Evolutionary conservation across 2,797 vertebrate genomes (phyloP).

Genomic region (Schizothorax lantsangensis): DNA sequence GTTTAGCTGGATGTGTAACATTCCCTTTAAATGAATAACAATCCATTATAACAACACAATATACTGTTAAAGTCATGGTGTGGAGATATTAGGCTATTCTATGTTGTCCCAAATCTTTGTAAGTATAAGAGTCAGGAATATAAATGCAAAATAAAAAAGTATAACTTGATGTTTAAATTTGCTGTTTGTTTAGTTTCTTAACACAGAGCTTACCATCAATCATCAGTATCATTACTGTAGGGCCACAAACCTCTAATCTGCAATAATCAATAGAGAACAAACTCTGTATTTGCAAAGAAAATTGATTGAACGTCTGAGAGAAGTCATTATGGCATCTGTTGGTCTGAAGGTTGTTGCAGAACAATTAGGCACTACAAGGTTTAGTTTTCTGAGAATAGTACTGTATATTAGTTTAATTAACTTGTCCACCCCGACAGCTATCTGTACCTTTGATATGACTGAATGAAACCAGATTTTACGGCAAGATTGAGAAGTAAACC

Average conservation of each 20-base stretch:
- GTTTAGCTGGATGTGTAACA: neutral
- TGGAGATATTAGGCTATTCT: neutral
- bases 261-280: neutral
- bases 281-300: neutral
- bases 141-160: neutral
- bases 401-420: neutral
- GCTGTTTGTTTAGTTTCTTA: neutral
- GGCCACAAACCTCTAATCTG: neutral
- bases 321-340: neutral
- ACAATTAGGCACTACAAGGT: neutral
- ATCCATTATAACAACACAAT: neutral
- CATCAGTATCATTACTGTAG: neutral
- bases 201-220: neutral
- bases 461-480: neutral
- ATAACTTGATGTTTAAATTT: neutral
- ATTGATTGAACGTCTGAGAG: no score
- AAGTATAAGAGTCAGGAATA: neutral
- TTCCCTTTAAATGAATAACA: neutral
- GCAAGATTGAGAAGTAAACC: neutral
- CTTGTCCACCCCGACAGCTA: neutral
- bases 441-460: neutral
- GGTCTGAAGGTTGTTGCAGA: neutral
- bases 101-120: neutral
- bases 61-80: neutral
- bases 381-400: neutral